These are phyloP conservation scores for Platalea minor DNA, from an alignment of 2,797 vertebrate genomes.

Conservation along the genomic window DNA sequence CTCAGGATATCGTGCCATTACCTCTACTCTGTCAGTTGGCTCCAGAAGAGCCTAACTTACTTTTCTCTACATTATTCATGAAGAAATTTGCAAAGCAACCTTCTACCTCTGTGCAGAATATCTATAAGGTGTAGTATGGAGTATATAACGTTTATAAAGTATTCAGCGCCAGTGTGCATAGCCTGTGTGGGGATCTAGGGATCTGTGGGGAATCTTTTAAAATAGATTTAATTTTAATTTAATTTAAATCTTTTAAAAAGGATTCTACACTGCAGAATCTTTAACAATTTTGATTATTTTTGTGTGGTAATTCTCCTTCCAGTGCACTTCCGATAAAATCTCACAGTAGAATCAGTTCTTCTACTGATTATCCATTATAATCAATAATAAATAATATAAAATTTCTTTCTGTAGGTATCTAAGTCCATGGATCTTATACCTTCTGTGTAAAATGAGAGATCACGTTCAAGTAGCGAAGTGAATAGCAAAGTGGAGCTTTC, in stretches of 20 bases:
- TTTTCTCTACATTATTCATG: background rate
- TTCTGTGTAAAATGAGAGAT: background rate
- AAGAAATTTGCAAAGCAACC: background rate
- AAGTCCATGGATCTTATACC: background rate
- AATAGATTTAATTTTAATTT: background rate
- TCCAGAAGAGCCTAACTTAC: background rate
- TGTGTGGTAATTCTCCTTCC: background rate
- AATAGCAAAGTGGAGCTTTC: background rate
- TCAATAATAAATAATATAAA: background rate
- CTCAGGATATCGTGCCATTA: background rate
- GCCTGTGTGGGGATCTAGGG: background rate
- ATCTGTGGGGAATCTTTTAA: background rate
- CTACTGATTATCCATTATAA: background rate
- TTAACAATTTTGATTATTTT: background rate
- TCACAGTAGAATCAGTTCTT: background rate
- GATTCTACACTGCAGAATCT: background rate
- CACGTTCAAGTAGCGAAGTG: background rate
- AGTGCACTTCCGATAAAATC: background rate
- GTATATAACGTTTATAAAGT: background rate
- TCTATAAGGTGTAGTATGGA: background rate
- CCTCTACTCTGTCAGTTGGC: background rate
- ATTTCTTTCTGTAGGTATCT: background rate
- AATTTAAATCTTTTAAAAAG: background rate
- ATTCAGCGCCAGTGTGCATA: background rate
- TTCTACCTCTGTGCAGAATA: background rate